Evolutionary conservation across 2,797 vertebrate genomes (phyloP).

Genomic region (Darevskia mixta): DNA sequence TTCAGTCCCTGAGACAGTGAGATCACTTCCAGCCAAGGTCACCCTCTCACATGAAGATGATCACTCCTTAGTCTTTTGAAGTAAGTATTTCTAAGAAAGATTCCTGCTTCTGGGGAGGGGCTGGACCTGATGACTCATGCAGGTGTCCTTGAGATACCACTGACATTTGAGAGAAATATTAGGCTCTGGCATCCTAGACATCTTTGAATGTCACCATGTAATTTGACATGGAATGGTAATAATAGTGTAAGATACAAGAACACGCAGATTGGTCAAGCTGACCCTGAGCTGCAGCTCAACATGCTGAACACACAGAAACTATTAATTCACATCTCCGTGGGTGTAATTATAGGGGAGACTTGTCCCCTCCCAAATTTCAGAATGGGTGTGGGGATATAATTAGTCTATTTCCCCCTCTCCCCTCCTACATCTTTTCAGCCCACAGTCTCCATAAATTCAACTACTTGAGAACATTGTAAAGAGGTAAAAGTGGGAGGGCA

Average conservation of each 20-base stretch:
- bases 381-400: constrained; percentile 28
- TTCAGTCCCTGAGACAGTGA: neutral
- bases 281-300: neutral
- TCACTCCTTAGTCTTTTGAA: neutral
- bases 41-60: neutral
- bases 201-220: neutral
- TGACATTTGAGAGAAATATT: neutral
- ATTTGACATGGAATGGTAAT: neutral
- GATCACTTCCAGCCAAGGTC: neutral
- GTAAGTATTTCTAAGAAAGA: neutral
- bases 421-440: neutral
- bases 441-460: neutral
- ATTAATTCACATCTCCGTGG: constrained; percentile 17
- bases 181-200: neutral
- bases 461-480: constrained; percentile 18
- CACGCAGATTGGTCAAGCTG: constrained; percentile 5
- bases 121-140: too few species aligned
- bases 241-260: neutral
- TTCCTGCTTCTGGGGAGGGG: too few species aligned
- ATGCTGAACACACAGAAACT: constrained; percentile 19
- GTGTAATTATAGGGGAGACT: constrained; percentile 34
- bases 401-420: constrained; percentile 13
- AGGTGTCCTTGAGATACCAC: neutral
- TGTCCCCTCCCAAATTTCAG: neutral
- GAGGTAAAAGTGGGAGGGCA: neutral